Evolutionary conservation across 2,113 vertebrate genomes (phyloP).

Genomic region (Eubucco bourcierii): DNA sequence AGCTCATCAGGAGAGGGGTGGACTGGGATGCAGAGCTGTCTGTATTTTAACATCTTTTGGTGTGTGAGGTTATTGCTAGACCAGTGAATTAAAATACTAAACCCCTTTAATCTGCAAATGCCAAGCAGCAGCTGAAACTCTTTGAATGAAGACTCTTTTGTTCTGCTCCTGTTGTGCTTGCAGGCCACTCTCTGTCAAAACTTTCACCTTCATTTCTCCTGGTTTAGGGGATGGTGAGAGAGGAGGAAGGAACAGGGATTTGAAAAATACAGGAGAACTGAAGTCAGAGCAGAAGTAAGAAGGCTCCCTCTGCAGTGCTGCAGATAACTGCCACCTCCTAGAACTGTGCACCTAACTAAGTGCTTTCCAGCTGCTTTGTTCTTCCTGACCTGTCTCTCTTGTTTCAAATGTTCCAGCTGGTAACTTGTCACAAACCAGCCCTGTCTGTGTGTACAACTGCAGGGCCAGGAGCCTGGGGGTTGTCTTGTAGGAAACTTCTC

Average conservation of each 20-base stretch:
- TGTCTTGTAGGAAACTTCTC: background rate
- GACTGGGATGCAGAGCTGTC: background rate
- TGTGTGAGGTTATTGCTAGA: background rate
- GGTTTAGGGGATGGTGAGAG: background rate
- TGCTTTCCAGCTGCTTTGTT: background rate
- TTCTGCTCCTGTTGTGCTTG: background rate
- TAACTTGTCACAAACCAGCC: background rate
- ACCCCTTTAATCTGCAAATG: background rate
- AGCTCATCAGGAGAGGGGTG: background rate
- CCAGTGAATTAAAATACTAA: background rate
- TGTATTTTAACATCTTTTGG: background rate
- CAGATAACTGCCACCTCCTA: background rate
- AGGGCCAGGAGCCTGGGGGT: background rate
- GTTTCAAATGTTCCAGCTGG: rapidly evolving
- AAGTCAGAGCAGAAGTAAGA: background rate
- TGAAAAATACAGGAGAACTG: background rate
- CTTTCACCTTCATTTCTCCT: background rate
- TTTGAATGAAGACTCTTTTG: background rate
- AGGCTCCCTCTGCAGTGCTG: background rate
- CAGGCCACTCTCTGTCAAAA: background rate
- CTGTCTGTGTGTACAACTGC: background rate
- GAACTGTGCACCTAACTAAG: background rate
- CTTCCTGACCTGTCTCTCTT: background rate
- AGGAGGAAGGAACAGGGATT: background rate
- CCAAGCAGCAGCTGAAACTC: background rate